Base-by-base conservation (phyloP, 2,113 vertebrate species). In the Sterrhoptilus dennistouni region DNA sequence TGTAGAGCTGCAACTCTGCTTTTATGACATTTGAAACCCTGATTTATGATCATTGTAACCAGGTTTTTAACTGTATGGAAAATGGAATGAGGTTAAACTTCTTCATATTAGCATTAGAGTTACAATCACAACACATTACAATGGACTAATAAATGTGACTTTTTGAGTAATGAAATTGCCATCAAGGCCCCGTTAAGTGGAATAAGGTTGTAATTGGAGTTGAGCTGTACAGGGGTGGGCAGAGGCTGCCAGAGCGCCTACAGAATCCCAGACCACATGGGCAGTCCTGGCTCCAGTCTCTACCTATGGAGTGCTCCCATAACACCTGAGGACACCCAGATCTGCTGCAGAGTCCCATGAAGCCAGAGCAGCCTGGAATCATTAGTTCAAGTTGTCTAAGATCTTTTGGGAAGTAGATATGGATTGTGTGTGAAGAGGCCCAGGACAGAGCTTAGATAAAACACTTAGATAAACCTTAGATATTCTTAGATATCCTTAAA, bases 71-170 rank as follows among this genome's bases (percentile, higher is more conserved):
- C 92, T 81, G 79, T 93, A 77, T 89, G 80, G 93, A 95, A 96
- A 97, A 97, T 91, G 95, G 97, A 97, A 93, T 68, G 93, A 97
- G 81, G 95, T 97, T 98, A 96, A 97, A 97, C 87, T 97, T 98
- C 91, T 96, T 97, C 96, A 94, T 96, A 90, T 94, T 97, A 96
- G 87, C 88, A 96, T 96, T 95, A 97, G 96, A 97, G 81, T 93
- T 97, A 95, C 71, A 97, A 96, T 97, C 94, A 97, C 96, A 98
- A 96, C 97, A 97, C 91, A 47, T 96, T 95, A 96, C 76, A 91
- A 83, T 53, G 83, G 95, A 96, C 94, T 97, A 97, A 98, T 98
- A 98, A 98, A 97, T 90, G 97, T 97, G 98, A 96, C 95, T 97
- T 98, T 98, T 96, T 87, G 97, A 94, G 82, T 97, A 97, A 97